These are phyloP conservation scores for Ammospiza caudacuta DNA, from an alignment of 2,113 vertebrate species.

Conservation along the genomic window DNA sequence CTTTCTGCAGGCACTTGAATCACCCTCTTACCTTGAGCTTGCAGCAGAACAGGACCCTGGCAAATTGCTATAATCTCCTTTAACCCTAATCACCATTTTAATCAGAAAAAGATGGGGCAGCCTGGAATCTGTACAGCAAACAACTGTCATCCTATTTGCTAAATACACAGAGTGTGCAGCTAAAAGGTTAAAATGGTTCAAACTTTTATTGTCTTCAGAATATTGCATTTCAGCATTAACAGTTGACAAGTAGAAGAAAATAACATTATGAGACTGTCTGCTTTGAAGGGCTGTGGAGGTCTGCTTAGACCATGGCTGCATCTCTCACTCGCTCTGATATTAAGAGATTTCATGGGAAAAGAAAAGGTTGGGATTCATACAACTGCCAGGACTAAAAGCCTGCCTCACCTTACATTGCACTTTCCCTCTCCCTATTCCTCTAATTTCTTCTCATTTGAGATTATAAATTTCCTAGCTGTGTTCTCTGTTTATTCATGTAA, in stretches of 20 bases:
- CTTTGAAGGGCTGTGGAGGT: not conserved
- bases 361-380: not conserved
- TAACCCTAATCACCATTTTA: slow-evolving; percentile 46
- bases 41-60: not conserved
- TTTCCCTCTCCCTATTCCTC: not conserved
- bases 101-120: slow-evolving; percentile 16
- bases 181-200: slow-evolving; percentile 15
- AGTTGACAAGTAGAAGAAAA: slow-evolving; percentile 34
- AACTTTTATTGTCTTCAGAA: slow-evolving; percentile 29
- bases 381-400: not conserved
- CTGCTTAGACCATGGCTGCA: not conserved
- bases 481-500: not conserved
- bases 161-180: not conserved
- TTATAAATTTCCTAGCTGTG: not conserved
- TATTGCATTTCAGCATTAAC: slow-evolving; percentile 30
- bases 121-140: not conserved
- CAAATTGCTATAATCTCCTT: slow-evolving; percentile 43
- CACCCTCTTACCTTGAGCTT: not conserved
- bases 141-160: slow-evolving; percentile 6
- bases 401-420: not conserved
- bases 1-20: not conserved
- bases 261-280: not conserved
- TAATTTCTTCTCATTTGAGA: not conserved
- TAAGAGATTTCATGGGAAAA: not conserved
- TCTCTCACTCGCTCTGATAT: not conserved